phyloP scores from a whole-genome alignment of 2,113 vertebrate species.

The Columba janthina region DNA sequence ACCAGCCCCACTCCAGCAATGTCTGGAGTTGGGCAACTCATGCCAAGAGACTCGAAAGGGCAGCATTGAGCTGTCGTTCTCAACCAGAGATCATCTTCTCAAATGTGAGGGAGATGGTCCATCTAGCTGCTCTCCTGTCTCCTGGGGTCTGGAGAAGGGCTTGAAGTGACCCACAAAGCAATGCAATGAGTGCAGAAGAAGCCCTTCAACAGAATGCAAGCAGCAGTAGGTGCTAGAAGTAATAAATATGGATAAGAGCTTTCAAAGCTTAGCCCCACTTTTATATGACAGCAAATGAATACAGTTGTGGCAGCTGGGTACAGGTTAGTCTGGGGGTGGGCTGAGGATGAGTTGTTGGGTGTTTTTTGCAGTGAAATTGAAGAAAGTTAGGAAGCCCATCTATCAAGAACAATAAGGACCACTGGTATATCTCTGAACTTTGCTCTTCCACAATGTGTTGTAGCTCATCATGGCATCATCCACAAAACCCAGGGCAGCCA shows the following conservation, averaged over 20 bases:
- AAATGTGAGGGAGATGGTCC: fast-evolving
- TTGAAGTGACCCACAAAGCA: neutral
- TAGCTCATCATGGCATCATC: neutral
- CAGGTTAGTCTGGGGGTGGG: too few species aligned
- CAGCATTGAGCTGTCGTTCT: fast-evolving
- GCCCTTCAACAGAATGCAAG: neutral
- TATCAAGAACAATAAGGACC: neutral
- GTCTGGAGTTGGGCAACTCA: neutral
- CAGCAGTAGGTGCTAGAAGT: neutral
- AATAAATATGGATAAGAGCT: neutral
- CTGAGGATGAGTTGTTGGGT: too few species aligned
- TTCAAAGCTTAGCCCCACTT: neutral
- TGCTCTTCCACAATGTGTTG: neutral
- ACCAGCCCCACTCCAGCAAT: neutral
- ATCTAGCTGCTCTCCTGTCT: neutral
- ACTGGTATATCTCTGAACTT: neutral
- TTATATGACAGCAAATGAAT: neutral
- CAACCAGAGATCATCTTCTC: neutral
- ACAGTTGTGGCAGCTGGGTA: neutral
- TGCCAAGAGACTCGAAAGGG: neutral
- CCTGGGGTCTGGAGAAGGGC: neutral
- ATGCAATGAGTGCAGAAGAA: neutral
- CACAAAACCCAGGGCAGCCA: neutral
- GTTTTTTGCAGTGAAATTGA: neutral
- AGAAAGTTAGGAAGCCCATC: neutral